These are phyloP conservation scores for Phenganax marumi DNA, from an alignment of 92 coral and sea anemone genomes.

Conservation along the genomic window DNA sequence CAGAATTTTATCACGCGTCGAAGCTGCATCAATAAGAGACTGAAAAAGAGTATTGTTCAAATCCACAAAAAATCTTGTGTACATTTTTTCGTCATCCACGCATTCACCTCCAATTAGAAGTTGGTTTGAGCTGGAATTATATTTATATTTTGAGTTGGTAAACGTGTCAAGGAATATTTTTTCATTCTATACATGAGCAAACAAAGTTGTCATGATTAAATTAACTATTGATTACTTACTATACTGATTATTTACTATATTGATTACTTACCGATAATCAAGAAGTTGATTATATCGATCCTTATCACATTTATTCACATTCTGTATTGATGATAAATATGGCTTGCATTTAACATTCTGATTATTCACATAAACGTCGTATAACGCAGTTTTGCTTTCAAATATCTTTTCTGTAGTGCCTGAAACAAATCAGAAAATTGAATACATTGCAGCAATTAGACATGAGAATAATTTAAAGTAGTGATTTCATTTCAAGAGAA, in stretches of 20 bases:
- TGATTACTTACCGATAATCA: constrained; percentile 67
- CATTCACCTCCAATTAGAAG: constrained; percentile 88
- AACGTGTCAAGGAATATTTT: not conserved
- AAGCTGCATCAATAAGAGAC: constrained; percentile 85
- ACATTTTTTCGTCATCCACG: constrained; percentile 93
- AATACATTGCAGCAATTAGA: not conserved
- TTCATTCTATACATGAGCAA: not conserved
- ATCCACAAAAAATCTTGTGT: constrained; percentile 88
- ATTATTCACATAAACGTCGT: constrained; percentile 93
- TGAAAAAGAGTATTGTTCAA: constrained; percentile 87
- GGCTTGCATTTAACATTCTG: constrained; percentile 84
- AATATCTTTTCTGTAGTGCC: constrained; percentile 99
- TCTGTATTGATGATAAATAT: constrained; percentile 72
- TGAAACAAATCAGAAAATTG: constrained; percentile 19
- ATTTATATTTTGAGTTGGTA: not conserved
- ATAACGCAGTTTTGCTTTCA: constrained; percentile 78
- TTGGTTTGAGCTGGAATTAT: constrained; percentile 70
- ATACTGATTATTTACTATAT: not conserved
- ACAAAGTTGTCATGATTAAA: no score
- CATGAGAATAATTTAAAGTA: not conserved
- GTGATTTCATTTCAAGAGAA: not conserved
- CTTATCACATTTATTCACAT: constrained; percentile 74
- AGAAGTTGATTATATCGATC: constrained; percentile 78
- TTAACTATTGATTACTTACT: not conserved
- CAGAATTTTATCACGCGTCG: constrained; percentile 83